Base-by-base conservation (phyloP, 1,140 invertebrate species). In the Wiebesia pumilae region DNA sequence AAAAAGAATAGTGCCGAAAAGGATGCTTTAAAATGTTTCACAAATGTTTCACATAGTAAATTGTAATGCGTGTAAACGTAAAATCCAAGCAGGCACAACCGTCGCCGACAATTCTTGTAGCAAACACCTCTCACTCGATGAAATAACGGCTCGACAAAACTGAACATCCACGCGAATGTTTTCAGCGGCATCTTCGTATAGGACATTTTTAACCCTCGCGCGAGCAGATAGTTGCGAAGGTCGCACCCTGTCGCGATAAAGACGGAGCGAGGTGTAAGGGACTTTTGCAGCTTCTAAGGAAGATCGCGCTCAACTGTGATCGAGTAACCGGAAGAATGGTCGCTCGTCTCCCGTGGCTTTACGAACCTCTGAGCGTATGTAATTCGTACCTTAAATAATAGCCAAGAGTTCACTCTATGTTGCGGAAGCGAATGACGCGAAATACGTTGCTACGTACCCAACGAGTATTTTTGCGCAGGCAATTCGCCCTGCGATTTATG, bases 351-450 rank as follows among this genome's bases (percentile, higher is more conserved):
- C 51, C 27, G 19, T n/a, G 16, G 73, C 51, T 84, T 84, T 84
- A 62, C 19, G 69, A 58, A 33, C 35, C 62, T 35, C 6, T 21
- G 75, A 80, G 40, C 62, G 77, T 80, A 24, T 51, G 80, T 85
- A 80, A 85, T 85, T 79, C 83, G 83, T 69, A 38, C 3, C 77
- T 79, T 51, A 65, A 47, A 80, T 79, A 84, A 84, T 73, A 24
- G n/a, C 33, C 30, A 51, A 16, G 43, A 78, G 27, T 7, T 47
- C 73, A 40, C 3, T 62, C 58, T 24, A 14, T 7, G 33, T 69
- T 30, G 30, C n/a, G 7, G 7, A 10, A 35, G 35, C 33, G 65
- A 65, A 1, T n/a, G n/a, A n/a, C n/a, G n/a, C n/a, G n/a, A n/a
- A n/a, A n/a, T n/a, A n/a, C n/a, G n/a, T 62, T 62, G 58, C 58